Base-by-base conservation (phyloP, 2,113 vertebrate genomes). In the Baryphthengus martii region DNA sequence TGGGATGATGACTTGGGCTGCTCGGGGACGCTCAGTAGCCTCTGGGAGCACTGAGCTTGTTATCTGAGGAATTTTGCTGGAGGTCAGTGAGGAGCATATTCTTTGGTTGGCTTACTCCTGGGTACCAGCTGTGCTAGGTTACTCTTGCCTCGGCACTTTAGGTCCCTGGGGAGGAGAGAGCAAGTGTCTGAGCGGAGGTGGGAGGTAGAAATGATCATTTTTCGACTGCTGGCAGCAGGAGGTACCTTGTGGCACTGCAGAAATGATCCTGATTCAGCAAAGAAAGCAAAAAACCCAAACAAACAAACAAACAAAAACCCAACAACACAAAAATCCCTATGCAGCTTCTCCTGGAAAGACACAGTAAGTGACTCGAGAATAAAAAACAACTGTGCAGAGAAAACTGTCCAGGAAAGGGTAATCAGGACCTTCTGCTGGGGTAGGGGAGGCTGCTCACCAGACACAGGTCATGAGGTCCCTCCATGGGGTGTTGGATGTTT, bases 71-170 rank as follows among this genome's bases (percentile, higher is more conserved):
- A 90, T 88, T 85, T 52, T 53, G 11, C 37, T 85, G 39, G 37
- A 47, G 70, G 65, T 37, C 3, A 0, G 14, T 2, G 4, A 21
- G 37, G 67, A 80, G 14, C 3, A 0, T 63, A 26, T 5, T 31
- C 9, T 52, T 33, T 21, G 29, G 25, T 52, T 9, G 0, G 52
- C 15, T 25, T 65, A 3, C 18, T 83, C 18, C 89, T 71, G 79
- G 61, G 45, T 63, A 83, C 59, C 83, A 86, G 86, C 92, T 95
- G 95, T 49, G 58, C 88, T 45, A 50, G 6, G 44, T 92, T 96
- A 79, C n/a, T 85, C 53, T 90, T 82, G 79, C 53, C 82, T 65
- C 6, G 0, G 31, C 17, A 33, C 21, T 90, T 80, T 68, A 24
- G 29, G 14, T 85, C 62, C 52, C 35, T 39, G 25, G 58, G 63